Base-by-base conservation (phyloP, 2,113 vertebrate species). In the Lamprologus tigripictilis region DNA sequence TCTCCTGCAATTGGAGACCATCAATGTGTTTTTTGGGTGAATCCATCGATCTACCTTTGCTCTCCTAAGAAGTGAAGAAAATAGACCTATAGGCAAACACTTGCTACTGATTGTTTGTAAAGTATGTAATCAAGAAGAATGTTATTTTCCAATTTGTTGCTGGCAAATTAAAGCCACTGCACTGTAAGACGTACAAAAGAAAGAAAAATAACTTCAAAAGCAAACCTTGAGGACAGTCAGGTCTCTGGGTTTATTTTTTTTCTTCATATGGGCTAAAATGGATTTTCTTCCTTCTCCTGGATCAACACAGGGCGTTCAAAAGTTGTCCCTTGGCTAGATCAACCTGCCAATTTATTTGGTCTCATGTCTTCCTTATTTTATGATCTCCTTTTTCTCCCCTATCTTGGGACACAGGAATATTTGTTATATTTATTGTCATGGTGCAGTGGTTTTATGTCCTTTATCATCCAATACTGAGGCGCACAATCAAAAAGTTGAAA, bases 361-460 rank as follows among this genome's bases (percentile, higher is more conserved):
- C 93, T 94, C 82, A 68, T 85, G 90, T 93, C 92, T 76, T 86
- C 78, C 86, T 89, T 81, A 85, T 90, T 90, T 92, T 84, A 83
- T 73, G n/a, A 37, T 40, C 86, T 92, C 89, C 42, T 92, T 88
- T 89, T 86, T 93, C 88, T 89, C 55, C 17, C 6, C 83, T 85
- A 35, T 93, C 93, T 55, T 33, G 94, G 91, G 92, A 92, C 66
- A 51, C 33, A 8, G 82, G 86, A 82, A 82, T 88, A 88, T 93
- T 91, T 93, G 87, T 92, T 91, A 81, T 85, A 88, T 92, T 86
- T 89, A 73, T 93, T 89, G 91, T 89, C 87, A 87, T 57, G 87
- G 85, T 80, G 92, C 90, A 71, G 83, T 73, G 85, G 85, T 82
- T 88, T 78, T 92, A 92, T 78, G 45, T 49, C 71, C 23, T 78